Conservation (phyloP, 1,140 invertebrate genomes). For the Panagrolaimus sp. region DNA sequence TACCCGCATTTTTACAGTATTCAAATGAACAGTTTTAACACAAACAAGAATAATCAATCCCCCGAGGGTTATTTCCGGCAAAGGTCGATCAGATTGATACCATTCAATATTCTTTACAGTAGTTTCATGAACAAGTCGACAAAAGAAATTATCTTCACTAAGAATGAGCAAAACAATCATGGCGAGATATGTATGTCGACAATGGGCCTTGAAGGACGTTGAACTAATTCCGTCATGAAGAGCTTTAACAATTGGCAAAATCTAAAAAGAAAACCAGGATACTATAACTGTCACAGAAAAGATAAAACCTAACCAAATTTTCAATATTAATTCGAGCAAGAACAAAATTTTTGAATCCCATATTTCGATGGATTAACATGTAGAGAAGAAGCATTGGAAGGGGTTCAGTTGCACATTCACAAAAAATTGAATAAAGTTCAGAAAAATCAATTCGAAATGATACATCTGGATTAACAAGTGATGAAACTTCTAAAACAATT, state of each 20-base stretch:
- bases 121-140: slow-evolving; percentile 84
- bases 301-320: slow-evolving; percentile 69
- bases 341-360: slow-evolving; percentile 77
- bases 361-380: slow-evolving; percentile 83
- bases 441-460: slow-evolving; percentile 75
- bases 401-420: slow-evolving; percentile 71
- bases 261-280: slow-evolving; percentile 64
- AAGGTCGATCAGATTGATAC: slow-evolving; percentile 67
- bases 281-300: slow-evolving; percentile 13
- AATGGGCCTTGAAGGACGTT: slow-evolving; percentile 26
- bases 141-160: slow-evolving; percentile 91
- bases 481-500: slow-evolving; percentile 60
- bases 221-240: slow-evolving; percentile 67
- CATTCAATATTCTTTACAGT: slow-evolving; percentile 82
- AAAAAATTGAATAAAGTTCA: slow-evolving; percentile 73
- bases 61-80: slow-evolving; percentile 70
- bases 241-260: slow-evolving; percentile 85
- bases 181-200: slow-evolving; percentile 97
- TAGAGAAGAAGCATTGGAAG: slow-evolving; percentile 88
- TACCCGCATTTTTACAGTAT: slow-evolving; percentile 88
- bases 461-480: slow-evolving; percentile 61
- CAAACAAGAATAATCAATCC: slow-evolving; percentile 90
- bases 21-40: slow-evolving; percentile 90
- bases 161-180: slow-evolving; percentile 91
- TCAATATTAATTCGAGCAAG: slow-evolving; percentile 81